Evolutionary conservation across 1,140 invertebrate species (phyloP).

Genomic region (Drosophila subobscura): DNA sequence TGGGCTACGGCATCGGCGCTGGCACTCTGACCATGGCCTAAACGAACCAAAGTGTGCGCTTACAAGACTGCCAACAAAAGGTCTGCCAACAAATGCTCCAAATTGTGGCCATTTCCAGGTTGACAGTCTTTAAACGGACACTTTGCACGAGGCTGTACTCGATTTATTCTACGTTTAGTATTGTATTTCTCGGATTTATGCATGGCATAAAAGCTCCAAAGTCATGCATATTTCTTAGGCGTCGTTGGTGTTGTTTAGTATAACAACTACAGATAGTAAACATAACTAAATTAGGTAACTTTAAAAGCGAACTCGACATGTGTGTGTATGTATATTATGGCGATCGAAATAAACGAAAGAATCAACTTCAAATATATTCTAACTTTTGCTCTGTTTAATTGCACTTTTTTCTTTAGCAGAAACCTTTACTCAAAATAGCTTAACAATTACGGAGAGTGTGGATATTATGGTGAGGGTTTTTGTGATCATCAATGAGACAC

Average conservation of each 20-base stretch:
- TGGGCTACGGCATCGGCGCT: conserved; percentile 94
- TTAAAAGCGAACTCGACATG: conserved; percentile 2
- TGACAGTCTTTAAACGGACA: conserved; percentile 13
- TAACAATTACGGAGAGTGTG: conserved; percentile 37
- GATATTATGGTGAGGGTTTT: conserved; percentile 36
- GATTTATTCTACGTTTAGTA: conserved; percentile 16
- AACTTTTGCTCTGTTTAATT: conserved; percentile 9
- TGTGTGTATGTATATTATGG: conserved; percentile 19
- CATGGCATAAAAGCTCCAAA: conserved; percentile 20
- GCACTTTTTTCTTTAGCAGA: conserved; percentile 11
- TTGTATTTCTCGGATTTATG: conserved; percentile 19
- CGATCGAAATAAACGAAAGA: conserved; percentile 10
- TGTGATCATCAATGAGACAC: conserved; percentile 13
- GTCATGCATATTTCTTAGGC: conserved; percentile 21
- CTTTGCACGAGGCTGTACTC: conserved; percentile 33
- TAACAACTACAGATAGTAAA: conserved; percentile 2
- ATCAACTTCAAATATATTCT: conserved; percentile 4
- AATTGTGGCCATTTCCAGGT: not conserved
- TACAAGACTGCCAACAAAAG: not conserved
- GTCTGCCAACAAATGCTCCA: conserved; percentile 20
- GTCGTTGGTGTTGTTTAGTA: conserved; percentile 23
- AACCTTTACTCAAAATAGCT: conserved; percentile 38
- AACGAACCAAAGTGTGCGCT: conserved; percentile 34
- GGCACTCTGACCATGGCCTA: conserved; percentile 90
- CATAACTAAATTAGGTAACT: conserved; percentile 14